Base-by-base conservation (phyloP, 2,888 invertebrate genomes). In the Biston betularia region DNA sequence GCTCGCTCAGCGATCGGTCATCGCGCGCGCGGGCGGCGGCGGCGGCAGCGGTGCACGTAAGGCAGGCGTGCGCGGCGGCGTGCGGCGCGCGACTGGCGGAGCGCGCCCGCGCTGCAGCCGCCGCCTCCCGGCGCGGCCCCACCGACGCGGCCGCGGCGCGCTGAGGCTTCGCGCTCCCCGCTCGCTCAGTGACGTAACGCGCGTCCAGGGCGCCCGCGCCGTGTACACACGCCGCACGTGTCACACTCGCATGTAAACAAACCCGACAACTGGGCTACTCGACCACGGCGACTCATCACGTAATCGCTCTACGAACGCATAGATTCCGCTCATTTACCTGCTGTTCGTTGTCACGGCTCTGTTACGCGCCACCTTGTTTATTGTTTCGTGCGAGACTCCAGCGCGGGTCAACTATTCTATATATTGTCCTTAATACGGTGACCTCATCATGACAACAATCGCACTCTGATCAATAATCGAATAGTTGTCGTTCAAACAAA, bases 1-100 rank as follows among this genome's bases (percentile, higher is more conserved):
- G 75, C 83, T 83, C 84, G 83, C 82, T 87, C 87, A 86, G 82
- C 85, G 86, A 77, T 83, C 88, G 87, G 89, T 85, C 91, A 90
- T 91, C 89, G 81, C 80, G 80, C 71, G 76, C 76, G 80, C 73
- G 80, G 81, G 81, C 86, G 80, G 78, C 79, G 86, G 79, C 83
- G 79, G 74, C 24, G 80, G 82, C 82, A 87, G 84, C 77, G 80
- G 83, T 75, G 79, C 85, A 81, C 85, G 83, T 85, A 81, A 84
- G 69, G 65, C 77, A 70, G 70, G 79, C 76, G 71, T 71, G 74
- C 78, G 69, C 72, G 69, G 72, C 69, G 50, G n/a, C 50, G 50
- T 34, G 34, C 34, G 12, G 50, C 50, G 50, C 50, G 50, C 48
- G 33, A 48, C 73, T 70, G 60, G 66, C 61, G 62, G 63, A 66